Percentiles rank a stretch among this genome's conserved stretches.
These are phyloP conservation scores for Aphis gossypii DNA, from an alignment of 1,140 invertebrate species.

Conservation along the genomic window DNA sequence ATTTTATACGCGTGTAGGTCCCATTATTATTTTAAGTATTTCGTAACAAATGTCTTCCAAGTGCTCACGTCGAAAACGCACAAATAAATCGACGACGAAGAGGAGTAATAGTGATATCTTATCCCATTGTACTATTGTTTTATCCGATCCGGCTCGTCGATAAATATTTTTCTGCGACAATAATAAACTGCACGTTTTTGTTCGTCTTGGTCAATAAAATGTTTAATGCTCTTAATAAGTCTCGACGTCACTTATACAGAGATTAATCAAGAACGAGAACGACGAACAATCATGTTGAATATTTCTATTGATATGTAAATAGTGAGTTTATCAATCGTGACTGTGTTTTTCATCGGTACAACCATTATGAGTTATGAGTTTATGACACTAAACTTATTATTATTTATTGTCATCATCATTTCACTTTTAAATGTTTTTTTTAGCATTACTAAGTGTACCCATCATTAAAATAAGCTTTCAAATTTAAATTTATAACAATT, in stretches of 20 bases:
- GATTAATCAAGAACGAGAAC: conserved; percentile 22
- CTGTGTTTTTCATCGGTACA: background rate
- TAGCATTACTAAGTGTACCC: background rate
- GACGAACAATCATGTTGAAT: background rate
- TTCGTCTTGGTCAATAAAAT: conserved; percentile 13
- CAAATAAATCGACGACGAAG: background rate
- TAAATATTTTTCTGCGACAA: conserved; percentile 19
- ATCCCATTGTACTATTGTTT: conserved; percentile 35
- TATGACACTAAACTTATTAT: background rate
- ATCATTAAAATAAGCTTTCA: background rate
- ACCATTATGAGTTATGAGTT: background rate
- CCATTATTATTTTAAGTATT: conserved; percentile 41
- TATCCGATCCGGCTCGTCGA: background rate
- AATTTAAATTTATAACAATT: background rate
- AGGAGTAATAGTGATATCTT: background rate
- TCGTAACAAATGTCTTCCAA: conserved; percentile 37
- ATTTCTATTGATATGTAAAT: background rate
- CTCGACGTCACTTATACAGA: background rate
- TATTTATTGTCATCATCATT: background rate
- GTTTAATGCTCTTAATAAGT: conserved; percentile 38
- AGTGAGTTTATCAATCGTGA: background rate
- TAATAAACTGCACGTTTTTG: conserved; percentile 16
- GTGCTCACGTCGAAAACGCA: conserved; percentile 2
- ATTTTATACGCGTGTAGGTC: background rate
- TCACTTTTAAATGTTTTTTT: background rate